phyloP scores from a whole-genome alignment of 2,888 invertebrate genomes.

The Tenthredo notha region DNA sequence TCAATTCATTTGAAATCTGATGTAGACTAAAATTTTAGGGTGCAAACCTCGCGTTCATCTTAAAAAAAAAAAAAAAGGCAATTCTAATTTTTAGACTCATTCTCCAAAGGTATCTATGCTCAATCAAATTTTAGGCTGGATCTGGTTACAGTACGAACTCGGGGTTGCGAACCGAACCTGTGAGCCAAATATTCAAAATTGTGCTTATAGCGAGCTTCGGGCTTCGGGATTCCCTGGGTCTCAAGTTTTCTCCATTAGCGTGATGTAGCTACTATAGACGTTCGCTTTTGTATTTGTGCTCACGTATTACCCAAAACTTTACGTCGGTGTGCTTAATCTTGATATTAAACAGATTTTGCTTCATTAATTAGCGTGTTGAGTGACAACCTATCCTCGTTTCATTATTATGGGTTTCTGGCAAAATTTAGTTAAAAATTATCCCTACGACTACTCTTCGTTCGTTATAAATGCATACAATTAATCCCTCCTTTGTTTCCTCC shows the following conservation, averaged over 20 bases:
- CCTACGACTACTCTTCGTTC: no score
- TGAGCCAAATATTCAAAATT: slow-evolving; percentile 4
- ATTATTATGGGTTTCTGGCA: background rate
- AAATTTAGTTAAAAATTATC: background rate
- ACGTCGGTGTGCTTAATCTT: slow-evolving; percentile 14
- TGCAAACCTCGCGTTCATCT: no score
- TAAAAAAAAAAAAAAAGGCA: no score
- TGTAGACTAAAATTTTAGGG: no score
- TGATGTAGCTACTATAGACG: slow-evolving; percentile 21
- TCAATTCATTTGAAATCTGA: background rate
- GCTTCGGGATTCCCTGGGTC: slow-evolving; percentile 10
- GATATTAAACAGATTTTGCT: slow-evolving; percentile 34
- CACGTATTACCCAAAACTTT: slow-evolving; percentile 30
- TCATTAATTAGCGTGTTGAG: slow-evolving; percentile 17
- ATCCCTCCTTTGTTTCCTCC: background rate
- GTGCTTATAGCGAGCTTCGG: slow-evolving; percentile 18
- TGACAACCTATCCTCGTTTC: slow-evolving; percentile 18
- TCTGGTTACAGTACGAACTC: background rate
- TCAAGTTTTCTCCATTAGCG: slow-evolving; percentile 39
- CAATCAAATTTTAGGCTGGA: background rate
- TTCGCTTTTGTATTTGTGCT: slow-evolving; percentile 33
- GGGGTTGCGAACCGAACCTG: background rate
- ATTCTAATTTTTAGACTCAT: background rate
- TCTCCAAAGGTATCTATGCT: background rate
- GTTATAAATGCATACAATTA: no score